phyloP scores from a whole-genome alignment of 2,797 vertebrate species.

The Megalops cyprinoides region DNA sequence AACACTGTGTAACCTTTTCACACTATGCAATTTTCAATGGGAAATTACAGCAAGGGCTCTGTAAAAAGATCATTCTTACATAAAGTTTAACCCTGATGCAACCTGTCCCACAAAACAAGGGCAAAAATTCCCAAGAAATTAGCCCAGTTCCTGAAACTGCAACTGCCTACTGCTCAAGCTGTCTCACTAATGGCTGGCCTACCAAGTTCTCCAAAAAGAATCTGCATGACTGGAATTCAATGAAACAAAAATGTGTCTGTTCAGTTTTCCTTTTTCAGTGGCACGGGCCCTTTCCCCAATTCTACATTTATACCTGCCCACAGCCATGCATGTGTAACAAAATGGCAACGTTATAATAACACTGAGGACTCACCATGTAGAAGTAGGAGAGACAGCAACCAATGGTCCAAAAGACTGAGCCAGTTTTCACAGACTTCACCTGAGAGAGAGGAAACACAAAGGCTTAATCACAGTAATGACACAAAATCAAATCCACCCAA shows the following conservation, averaged over 20 bases:
- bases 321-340: not conserved
- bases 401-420: conserved; percentile 96
- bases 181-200: no score
- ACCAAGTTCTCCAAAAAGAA: no score
- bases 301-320: not conserved
- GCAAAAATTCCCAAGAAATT: no score
- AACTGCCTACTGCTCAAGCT: no score
- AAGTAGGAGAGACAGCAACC: conserved; percentile 97
- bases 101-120: no score
- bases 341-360: not conserved
- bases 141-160: no score
- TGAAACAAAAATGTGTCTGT: not conserved
- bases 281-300: not conserved
- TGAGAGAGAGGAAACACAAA: conserved; percentile 58
- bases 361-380: conserved; percentile 89
- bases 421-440: conserved; percentile 98
- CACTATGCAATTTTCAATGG: not conserved
- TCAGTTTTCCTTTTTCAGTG: not conserved
- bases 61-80: not conserved
- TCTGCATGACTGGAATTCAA: not conserved
- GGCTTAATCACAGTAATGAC: no score
- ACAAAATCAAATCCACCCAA: no score
- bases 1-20: not conserved
- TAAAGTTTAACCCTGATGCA: not conserved
- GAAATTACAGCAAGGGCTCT: not conserved